These are phyloP conservation scores for Hydropotes inermis DNA, from an alignment of 2,113 vertebrate species.

Conservation along the genomic window DNA sequence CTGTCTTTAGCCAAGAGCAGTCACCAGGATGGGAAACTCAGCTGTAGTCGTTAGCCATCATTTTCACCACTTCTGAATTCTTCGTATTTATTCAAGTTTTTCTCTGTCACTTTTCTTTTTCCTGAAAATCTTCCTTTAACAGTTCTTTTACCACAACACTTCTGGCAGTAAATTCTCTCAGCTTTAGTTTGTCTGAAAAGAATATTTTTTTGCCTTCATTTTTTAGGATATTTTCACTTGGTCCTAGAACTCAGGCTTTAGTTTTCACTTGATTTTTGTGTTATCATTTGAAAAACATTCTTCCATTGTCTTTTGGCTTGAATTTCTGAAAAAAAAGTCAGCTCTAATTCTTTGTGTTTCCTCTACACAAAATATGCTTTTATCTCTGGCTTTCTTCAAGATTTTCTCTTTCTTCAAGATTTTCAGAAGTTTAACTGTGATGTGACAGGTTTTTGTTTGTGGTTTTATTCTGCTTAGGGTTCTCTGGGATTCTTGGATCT, in stretches of 20 bases:
- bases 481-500: not conserved
- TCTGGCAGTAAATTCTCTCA: not conserved
- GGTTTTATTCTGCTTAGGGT: not conserved
- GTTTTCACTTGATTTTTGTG: not conserved
- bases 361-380: not conserved
- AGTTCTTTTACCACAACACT: not conserved
- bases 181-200: not conserved
- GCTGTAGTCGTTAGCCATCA: not conserved
- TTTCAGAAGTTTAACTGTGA: not conserved
- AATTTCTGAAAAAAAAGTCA: not conserved
- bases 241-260: not conserved
- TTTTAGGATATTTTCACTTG: not conserved
- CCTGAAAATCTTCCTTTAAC: not conserved
- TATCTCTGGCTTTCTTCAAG: not conserved
- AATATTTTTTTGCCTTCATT: not conserved
- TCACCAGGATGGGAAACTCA: not conserved
- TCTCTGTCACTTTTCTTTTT: not conserved
- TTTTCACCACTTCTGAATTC: not conserved
- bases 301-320: not conserved
- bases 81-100: not conserved
- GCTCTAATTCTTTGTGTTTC: not conserved
- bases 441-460: not conserved
- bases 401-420: not conserved
- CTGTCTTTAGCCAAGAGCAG: not conserved
- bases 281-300: not conserved